These are phyloP conservation scores for Apodemia zela DNA, from an alignment of 2,888 invertebrate genomes.

Conservation along the genomic window DNA sequence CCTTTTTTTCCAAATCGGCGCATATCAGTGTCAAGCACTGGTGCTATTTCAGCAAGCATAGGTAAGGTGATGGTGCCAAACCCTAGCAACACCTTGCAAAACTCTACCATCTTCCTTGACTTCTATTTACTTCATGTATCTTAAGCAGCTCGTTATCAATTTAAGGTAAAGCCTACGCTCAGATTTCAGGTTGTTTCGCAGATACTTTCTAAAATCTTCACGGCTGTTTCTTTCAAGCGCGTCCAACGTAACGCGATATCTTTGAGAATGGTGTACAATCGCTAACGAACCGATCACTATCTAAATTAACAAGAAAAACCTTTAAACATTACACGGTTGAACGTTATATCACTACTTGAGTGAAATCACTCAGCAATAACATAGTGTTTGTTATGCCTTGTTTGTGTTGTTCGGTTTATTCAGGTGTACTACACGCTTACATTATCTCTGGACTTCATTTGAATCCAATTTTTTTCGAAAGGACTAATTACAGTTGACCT, in stretches of 20 bases:
- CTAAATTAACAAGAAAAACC: conserved; percentile 10
- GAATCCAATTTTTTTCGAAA: too few species aligned
- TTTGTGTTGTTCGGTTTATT: neutral
- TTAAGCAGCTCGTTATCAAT: too few species aligned
- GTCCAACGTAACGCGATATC: conserved; percentile 6
- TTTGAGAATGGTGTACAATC: conserved; percentile 3
- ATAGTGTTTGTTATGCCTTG: neutral
- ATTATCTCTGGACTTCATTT: too few species aligned
- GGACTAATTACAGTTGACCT: too few species aligned
- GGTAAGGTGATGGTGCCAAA: too few species aligned
- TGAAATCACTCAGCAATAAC: neutral
- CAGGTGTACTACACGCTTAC: too few species aligned
- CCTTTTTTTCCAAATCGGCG: too few species aligned
- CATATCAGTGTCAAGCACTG: too few species aligned
- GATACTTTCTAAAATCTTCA: conserved; percentile 13
- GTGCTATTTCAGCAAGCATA: too few species aligned
- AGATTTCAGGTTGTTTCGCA: conserved; percentile 6
- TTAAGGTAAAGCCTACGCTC: neutral
- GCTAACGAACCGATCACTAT: conserved; percentile 4
- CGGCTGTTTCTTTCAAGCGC: neutral
- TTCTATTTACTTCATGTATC: neutral
- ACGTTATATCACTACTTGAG: neutral
- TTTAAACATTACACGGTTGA: conserved; percentile 1
- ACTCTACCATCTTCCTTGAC: neutral
- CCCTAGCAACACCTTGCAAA: too few species aligned